Conservation (phyloP, 2,113 vertebrate genomes). For the Macrotis lagotis region DNA sequence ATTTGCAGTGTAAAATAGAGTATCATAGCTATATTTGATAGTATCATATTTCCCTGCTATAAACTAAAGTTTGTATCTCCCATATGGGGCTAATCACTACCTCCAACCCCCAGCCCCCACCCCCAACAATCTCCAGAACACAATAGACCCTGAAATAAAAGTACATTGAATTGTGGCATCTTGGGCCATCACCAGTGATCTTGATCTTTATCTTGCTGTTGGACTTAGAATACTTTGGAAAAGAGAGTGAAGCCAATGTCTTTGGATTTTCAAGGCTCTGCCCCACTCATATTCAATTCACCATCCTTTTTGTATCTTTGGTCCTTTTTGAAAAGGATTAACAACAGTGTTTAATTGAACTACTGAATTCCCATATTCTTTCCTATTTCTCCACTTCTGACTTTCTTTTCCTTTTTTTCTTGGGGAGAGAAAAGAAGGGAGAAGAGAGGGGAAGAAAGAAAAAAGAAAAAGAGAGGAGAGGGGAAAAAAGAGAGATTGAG, state of each 20-base stretch:
- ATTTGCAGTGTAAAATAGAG: neutral
- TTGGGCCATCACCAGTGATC: neutral
- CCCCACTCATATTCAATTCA: neutral
- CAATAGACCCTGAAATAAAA: neutral
- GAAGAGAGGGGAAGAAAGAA: fast-evolving
- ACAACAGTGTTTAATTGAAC: neutral
- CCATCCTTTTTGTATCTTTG: neutral
- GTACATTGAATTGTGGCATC: neutral
- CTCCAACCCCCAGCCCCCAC: too few relatives aligned
- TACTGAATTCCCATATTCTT: neutral
- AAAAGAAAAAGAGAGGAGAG: neutral
- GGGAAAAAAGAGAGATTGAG: neutral
- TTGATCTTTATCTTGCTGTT: too few relatives aligned
- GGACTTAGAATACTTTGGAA: neutral
- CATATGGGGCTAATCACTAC: neutral
- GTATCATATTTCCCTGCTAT: neutral
- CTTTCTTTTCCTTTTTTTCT: neutral
- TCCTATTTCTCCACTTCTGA: neutral
- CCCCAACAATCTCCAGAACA: neutral
- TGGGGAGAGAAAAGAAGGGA: neutral
- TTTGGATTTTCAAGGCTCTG: neutral
- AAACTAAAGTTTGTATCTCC: neutral
- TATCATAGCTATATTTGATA: neutral
- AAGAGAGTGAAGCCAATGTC: neutral
- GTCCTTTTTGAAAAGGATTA: neutral